Base-by-base conservation (phyloP, 1,140 invertebrate genomes). In the Vollenhovia emeryi region DNA sequence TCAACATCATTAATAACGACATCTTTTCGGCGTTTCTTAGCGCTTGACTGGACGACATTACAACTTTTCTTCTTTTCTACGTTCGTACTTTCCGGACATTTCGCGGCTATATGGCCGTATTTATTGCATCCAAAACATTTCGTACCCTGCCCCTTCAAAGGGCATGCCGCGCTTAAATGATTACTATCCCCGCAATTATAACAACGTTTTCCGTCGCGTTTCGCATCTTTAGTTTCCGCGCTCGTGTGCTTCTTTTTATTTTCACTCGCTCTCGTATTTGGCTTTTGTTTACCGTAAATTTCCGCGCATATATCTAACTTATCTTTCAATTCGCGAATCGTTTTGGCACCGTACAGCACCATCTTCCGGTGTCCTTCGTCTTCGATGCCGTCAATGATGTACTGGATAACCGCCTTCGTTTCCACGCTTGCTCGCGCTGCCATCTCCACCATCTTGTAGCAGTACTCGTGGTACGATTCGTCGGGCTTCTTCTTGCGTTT, bases 331-430 rank as follows among this genome's bases (percentile, higher is more conserved):
- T 93, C 87, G 33, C 87, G 82, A 3, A 93, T 79, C 36, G 85
- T 86, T 24, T 43, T 69, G 0, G 92, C 92, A 13, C 92, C 91
- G 78, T 94, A 94, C 8, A 94, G 62, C 7, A 94, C 90, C 3
- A 84, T n/a, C 87, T 94, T 94, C 62, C 82, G 90, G 2, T 85
- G 83, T 0, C 84, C 74, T 13, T 93, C 92, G 13, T 93, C 93
- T 1, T 88, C 76, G 6, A 94, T 92, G 2, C 92, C 94, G 59
- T 94, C 90, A 13, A 94, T 92, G 1, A 93, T 91, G 48, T 94
- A 94, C 30, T 91, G 89, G 0, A 94, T 92, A 8, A 92, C 15
- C 0, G 91, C 90, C 5, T 48, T 55, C 8, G 84, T 83, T 76
- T 93, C 93, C 18, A 93, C 68, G 0, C 90, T 66, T 0, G 84